Percentiles rank a stretch among this genome's conserved stretches.
These are phyloP conservation scores for Agonopterix subpropinquella DNA, from an alignment of 2,888 invertebrate species.

Conservation along the genomic window DNA sequence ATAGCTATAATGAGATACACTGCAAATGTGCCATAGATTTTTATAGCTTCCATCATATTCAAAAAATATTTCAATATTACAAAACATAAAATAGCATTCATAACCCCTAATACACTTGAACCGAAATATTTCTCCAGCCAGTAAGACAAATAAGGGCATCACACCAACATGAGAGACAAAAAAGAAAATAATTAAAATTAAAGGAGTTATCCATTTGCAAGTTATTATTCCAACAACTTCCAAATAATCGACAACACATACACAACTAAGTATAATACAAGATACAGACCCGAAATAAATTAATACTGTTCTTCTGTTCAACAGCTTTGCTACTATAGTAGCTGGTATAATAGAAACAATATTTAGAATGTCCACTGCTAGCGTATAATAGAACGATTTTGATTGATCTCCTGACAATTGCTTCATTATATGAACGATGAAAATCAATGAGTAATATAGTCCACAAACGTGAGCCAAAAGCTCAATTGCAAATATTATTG, in stretches of 20 bases:
- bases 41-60: not conserved
- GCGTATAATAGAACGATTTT: not conserved
- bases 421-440: not conserved
- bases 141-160: not conserved
- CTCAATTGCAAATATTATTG: not conserved
- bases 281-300: not conserved
- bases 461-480: not conserved
- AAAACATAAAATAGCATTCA: not conserved
- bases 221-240: not conserved
- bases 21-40: not conserved
- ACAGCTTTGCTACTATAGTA: not conserved
- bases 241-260: not conserved
- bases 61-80: not conserved
- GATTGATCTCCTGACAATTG: not conserved
- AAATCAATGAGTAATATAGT: not conserved
- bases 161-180: not conserved
- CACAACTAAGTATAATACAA: not conserved
- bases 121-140: slow-evolving; percentile 1
- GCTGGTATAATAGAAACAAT: not conserved
- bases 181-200: not conserved
- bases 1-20: not conserved
- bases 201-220: not conserved
- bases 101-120: not conserved
- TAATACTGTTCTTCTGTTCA: not conserved
- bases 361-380: not conserved